Conservation (phyloP, 2,113 vertebrate species). For the Herpailurus yagouaroundi region DNA sequence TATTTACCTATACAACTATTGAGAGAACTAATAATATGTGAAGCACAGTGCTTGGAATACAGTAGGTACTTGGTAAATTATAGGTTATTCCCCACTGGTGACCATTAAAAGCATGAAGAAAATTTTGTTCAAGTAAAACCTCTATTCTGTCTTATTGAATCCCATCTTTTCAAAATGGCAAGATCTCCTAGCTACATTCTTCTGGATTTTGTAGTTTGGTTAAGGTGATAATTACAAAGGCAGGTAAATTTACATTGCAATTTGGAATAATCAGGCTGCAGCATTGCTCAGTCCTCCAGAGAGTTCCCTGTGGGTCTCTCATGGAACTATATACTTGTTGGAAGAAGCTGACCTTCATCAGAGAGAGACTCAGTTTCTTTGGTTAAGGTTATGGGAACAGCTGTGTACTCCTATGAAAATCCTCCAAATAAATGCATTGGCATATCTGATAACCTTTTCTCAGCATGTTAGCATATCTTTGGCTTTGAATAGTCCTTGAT, state of each 20-base stretch:
- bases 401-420: background rate
- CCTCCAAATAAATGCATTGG: slow-evolving; percentile 16
- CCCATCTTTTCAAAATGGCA: background rate
- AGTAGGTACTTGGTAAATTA: background rate
- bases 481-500: slow-evolving; percentile 28
- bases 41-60: background rate
- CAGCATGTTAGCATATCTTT: slow-evolving; percentile 11
- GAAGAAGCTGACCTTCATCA: slow-evolving; percentile 41
- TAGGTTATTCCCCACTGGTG: background rate
- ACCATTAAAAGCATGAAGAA: background rate
- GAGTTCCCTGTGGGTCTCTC: background rate
- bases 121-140: background rate
- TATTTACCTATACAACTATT: background rate
- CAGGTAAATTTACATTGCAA: background rate
- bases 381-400: slow-evolving; percentile 19
- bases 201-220: background rate
- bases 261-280: background rate
- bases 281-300: background rate
- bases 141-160: slow-evolving; percentile 6
- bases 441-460: slow-evolving; percentile 40
- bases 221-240: background rate
- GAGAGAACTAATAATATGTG: background rate
- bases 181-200: background rate
- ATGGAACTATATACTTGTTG: background rate
- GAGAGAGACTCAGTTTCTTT: background rate